These are phyloP conservation scores for Brachionus manjavacas DNA, from an alignment of 1,140 invertebrate species.

Conservation along the genomic window DNA sequence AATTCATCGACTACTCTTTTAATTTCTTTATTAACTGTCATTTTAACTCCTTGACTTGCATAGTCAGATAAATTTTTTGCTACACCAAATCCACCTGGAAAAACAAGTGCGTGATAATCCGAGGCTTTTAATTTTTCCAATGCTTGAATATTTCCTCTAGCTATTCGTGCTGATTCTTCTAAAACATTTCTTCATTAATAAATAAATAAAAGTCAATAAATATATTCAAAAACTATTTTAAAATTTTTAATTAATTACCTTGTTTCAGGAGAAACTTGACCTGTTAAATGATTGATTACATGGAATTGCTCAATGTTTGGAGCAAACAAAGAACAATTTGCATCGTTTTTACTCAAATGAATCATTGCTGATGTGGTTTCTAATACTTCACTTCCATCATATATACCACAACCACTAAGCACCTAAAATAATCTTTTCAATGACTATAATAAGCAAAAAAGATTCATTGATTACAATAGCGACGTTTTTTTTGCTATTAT, in stretches of 20 bases:
- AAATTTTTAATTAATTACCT: slow-evolving; percentile 26
- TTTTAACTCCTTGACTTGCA: slow-evolving; percentile 60
- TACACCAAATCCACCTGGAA: slow-evolving; percentile 65
- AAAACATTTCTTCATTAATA: slow-evolving; percentile 60
- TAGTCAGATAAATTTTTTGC: slow-evolving; percentile 65
- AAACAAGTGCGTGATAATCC: slow-evolving; percentile 60
- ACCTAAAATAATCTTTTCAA: slow-evolving; percentile 50
- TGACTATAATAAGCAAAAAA: neutral
- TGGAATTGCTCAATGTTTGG: slow-evolving; percentile 61
- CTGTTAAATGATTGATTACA: slow-evolving; percentile 61
- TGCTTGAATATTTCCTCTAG: slow-evolving; percentile 59
- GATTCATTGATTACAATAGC: neutral
- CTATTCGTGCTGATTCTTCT: slow-evolving; percentile 63
- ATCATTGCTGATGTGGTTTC: slow-evolving; percentile 62
- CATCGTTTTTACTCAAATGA: slow-evolving; percentile 59
- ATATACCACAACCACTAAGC: slow-evolving; percentile 63
- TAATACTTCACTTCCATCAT: slow-evolving; percentile 64
- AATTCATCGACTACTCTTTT: slow-evolving; percentile 61
- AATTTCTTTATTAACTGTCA: slow-evolving; percentile 60
- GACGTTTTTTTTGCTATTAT: neutral
- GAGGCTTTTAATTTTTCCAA: slow-evolving; percentile 57
- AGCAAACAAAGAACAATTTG: slow-evolving; percentile 62
- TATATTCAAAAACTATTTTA: too few species aligned
- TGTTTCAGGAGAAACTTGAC: slow-evolving; percentile 46
- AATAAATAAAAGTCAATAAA: neutral